Percentiles rank a stretch among this genome's conserved stretches.
Evolutionary conservation across 2,113 vertebrate genomes (phyloP).

Genomic region (Hydropotes inermis): DNA sequence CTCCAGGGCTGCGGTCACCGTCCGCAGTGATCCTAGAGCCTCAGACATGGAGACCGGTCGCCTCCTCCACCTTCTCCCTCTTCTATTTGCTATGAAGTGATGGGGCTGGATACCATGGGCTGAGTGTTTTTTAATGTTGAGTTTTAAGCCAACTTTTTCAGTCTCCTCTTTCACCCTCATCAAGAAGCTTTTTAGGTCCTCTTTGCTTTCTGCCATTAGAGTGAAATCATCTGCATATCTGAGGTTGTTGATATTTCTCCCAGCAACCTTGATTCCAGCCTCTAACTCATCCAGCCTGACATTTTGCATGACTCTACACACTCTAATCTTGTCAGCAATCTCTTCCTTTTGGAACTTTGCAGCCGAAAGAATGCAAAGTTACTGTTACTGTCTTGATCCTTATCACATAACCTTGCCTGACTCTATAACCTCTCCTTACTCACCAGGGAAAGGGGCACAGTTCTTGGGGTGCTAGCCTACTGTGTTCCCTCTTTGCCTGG

Average conservation of each 20-base stretch:
- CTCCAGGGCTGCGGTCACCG: not conserved
- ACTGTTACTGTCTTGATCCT: not conserved
- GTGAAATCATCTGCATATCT: not conserved
- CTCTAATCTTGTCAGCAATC: not conserved
- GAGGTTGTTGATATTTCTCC: not conserved
- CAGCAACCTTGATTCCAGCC: not conserved
- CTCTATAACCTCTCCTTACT: not conserved
- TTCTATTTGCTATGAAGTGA: not conserved
- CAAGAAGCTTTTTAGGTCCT: not conserved
- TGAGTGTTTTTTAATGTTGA: not conserved
- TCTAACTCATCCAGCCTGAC: not conserved
- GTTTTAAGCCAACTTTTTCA: not conserved
- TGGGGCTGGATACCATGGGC: not conserved
- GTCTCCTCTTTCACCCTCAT: not conserved
- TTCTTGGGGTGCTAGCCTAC: not conserved
- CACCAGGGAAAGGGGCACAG: not conserved
- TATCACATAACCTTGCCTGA: not conserved
- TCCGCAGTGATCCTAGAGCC: not conserved
- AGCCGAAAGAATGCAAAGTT: not conserved
- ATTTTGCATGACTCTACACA: not conserved
- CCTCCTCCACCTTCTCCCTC: not conserved
- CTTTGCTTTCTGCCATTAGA: not conserved
- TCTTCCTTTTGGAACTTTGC: not conserved
- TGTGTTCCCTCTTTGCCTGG: not conserved
- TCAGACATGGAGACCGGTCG: rapidly evolving